Percentiles rank a stretch among this genome's conserved stretches.
phyloP scores from a whole-genome alignment of 2,797 vertebrate species.

The Sylvilagus floridanus region DNA sequence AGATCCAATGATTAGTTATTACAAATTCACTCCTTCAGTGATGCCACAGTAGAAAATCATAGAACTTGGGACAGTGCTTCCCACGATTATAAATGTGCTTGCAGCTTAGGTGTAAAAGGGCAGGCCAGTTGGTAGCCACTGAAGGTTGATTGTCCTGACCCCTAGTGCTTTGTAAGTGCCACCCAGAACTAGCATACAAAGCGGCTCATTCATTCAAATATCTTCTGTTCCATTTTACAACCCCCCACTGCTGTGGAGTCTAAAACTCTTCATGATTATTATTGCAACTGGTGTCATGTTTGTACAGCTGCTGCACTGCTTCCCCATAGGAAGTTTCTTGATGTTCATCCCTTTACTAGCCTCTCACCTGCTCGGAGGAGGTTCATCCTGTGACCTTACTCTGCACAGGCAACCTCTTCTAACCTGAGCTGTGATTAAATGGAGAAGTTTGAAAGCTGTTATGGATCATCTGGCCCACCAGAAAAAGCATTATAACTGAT shows the following conservation, averaged over 20 bases:
- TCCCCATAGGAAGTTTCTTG: slow-evolving; percentile 52
- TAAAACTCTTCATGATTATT: slow-evolving; percentile 33
- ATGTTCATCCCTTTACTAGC: background rate
- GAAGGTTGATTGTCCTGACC: background rate
- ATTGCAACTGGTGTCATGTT: slow-evolving; percentile 56
- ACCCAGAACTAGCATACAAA: slow-evolving; percentile 39
- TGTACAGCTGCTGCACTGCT: slow-evolving; percentile 61
- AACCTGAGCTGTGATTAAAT: slow-evolving; percentile 39
- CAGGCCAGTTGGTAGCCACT: slow-evolving; percentile 7
- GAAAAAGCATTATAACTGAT: slow-evolving; percentile 35
- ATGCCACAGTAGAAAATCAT: background rate
- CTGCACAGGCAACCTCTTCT: slow-evolving; percentile 2
- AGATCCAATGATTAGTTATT: slow-evolving; percentile 2
- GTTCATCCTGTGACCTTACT: slow-evolving; percentile 11
- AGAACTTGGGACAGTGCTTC: background rate
- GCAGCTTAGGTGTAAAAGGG: background rate
- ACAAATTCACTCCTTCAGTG: background rate
- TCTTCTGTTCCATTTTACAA: background rate
- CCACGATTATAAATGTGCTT: background rate
- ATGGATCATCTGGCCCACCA: background rate
- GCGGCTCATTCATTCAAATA: background rate
- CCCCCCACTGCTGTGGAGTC: background rate
- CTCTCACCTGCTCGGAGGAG: background rate
- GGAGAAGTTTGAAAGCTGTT: slow-evolving; percentile 34
- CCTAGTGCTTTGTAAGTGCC: background rate